Evolutionary conservation across 2,888 invertebrate genomes (phyloP).

Genomic region (Drosophila paracracens): DNA sequence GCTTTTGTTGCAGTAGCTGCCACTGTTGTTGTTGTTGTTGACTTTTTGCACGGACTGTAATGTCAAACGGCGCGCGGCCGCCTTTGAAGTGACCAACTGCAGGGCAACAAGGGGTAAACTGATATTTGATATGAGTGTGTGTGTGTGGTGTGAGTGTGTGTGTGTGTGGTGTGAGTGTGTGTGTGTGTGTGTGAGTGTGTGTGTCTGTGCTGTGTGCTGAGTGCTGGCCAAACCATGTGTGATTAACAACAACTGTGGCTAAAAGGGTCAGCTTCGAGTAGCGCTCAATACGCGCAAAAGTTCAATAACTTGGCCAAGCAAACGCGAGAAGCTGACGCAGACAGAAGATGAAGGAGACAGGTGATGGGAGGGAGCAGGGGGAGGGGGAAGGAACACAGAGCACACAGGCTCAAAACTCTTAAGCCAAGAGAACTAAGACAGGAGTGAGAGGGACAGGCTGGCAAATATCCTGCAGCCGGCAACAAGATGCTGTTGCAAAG

Average conservation of each 20-base stretch:
- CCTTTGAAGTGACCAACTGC: conserved; percentile 51
- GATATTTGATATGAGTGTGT: conserved; percentile 68
- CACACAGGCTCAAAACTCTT: neutral
- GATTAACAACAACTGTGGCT: conserved; percentile 61
- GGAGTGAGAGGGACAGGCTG: neutral
- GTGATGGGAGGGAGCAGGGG: neutral
- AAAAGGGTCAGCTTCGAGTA: conserved; percentile 39
- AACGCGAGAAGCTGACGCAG: conserved; percentile 12
- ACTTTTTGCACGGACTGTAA: conserved; percentile 40
- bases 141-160: neutral
- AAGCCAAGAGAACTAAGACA: neutral
- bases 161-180: conserved; percentile 6
- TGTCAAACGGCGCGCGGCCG: conserved; percentile 54
- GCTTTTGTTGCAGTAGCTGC: conserved; percentile 28
- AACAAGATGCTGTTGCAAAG: neutral
- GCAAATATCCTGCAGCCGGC: neutral
- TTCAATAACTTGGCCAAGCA: conserved; percentile 57
- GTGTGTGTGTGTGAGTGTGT: conserved; percentile 10
- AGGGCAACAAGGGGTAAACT: conserved; percentile 13
- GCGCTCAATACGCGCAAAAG: conserved; percentile 21
- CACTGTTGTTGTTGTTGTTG: conserved; percentile 32
- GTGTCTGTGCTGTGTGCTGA: conserved; percentile 11
- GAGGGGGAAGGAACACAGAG: neutral
- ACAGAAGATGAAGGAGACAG: neutral
- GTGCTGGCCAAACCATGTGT: conserved; percentile 63